Percentiles rank a stretch among this genome's conserved stretches.
Evolutionary conservation across 92 coral and sea anemone species (phyloP).

Genomic region (Actinostola sp.): DNA sequence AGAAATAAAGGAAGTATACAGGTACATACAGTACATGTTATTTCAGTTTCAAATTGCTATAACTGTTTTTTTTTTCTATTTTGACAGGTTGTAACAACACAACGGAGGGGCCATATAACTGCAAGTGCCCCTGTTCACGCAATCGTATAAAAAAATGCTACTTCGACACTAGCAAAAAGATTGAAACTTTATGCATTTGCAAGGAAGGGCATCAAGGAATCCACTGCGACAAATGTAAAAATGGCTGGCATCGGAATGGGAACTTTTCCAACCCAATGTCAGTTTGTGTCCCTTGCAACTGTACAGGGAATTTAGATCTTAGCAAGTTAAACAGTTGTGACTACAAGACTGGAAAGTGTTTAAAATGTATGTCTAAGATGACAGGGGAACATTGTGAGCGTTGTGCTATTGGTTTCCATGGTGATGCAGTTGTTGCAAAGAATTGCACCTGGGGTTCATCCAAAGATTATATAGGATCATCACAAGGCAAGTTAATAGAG

Average conservation of each 20-base stretch:
- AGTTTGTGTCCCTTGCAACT: conserved; percentile 44
- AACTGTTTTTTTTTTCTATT: not conserved
- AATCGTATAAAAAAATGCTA: conserved; percentile 10
- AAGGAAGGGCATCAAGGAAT: conserved; percentile 37
- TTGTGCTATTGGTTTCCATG: conserved; percentile 54
- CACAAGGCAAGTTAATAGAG: conserved; percentile 1
- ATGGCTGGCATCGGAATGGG: conserved; percentile 57
- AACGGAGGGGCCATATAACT: conserved; percentile 21
- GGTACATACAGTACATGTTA: no score
- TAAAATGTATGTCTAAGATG: conserved; percentile 32
- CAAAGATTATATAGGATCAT: conserved; percentile 1
- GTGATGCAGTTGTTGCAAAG: conserved; percentile 56
- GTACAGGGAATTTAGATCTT: conserved; percentile 54
- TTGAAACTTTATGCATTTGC: conserved; percentile 34
- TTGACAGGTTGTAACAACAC: conserved; percentile 35
- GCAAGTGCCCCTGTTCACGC: conserved; percentile 28
- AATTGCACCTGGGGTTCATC: conserved; percentile 50
- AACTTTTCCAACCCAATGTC: conserved; percentile 26
- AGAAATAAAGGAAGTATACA: no score
- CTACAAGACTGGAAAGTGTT: conserved; percentile 51
- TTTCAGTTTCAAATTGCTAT: not conserved
- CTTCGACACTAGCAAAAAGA: not conserved
- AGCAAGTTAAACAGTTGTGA: conserved; percentile 46
- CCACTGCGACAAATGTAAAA: conserved; percentile 43
- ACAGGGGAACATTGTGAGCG: conserved; percentile 49